phyloP scores from a whole-genome alignment of 1,140 invertebrate species.

The Bombyx mandarina region DNA sequence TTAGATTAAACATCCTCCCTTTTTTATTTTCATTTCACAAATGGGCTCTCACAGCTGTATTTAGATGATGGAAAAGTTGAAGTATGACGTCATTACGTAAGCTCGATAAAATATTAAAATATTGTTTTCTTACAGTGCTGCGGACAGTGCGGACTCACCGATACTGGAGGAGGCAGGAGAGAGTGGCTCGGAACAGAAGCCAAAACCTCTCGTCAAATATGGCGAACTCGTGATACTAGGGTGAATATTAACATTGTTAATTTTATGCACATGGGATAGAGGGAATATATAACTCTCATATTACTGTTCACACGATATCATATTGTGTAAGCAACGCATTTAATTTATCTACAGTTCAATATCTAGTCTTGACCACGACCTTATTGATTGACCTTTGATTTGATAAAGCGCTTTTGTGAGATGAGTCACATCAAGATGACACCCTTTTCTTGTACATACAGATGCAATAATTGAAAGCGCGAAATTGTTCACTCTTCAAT shows the following conservation, averaged over 20 bases:
- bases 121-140: slow-evolving; percentile 68
- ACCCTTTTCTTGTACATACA: no score
- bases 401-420: no score
- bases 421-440: no score
- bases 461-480: no score
- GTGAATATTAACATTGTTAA: slow-evolving; percentile 72
- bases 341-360: no score
- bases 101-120: neutral
- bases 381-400: no score
- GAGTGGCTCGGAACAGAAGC: slow-evolving; percentile 76
- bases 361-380: no score
- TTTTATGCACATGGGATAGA: no score
- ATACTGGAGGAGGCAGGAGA: slow-evolving; percentile 78
- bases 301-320: no score
- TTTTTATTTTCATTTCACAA: neutral
- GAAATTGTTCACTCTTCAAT: no score
- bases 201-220: slow-evolving; percentile 86
- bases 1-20: neutral
- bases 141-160: slow-evolving; percentile 79
- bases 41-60: neutral
- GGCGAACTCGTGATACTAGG: slow-evolving; percentile 94
- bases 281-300: no score
- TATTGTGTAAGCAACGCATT: no score
- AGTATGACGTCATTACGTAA: neutral
- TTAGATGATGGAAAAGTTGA: neutral